Conservation (phyloP, 1,140 invertebrate species). For the Drosophila simulans region DNA sequence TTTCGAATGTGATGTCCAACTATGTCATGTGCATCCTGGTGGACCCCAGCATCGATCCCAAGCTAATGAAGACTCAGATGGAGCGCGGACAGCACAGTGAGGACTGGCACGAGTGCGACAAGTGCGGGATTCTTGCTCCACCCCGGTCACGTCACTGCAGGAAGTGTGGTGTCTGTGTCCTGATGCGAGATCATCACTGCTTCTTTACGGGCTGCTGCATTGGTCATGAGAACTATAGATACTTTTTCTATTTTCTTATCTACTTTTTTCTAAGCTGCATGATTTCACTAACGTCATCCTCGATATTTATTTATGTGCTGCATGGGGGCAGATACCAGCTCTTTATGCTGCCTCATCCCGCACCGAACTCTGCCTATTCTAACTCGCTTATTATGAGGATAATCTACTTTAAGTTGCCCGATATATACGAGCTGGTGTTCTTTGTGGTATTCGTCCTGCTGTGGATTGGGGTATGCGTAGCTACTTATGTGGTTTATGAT, state of each 20-base stretch:
- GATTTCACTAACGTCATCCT: neutral
- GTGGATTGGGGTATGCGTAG: neutral
- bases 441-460: neutral
- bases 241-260: conserved; percentile 3
- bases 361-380: neutral
- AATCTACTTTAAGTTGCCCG: neutral
- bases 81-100: neutral
- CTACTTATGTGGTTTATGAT: neutral
- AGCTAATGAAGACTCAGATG: neutral
- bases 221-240: conserved; percentile 12
- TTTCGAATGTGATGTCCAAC: conserved; percentile 11
- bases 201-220: conserved; percentile 1
- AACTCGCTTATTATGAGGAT: neutral
- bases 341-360: neutral
- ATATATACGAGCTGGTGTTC: neutral
- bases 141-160: conserved; percentile 3
- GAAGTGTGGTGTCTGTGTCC: conserved; percentile 1
- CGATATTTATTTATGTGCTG: neutral
- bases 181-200: conserved; percentile 15
- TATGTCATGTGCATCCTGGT: conserved; percentile 5
- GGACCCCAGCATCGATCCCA: conserved; percentile 8
- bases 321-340: neutral
- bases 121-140: neutral
- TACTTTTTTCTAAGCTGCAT: conserved; percentile 1
- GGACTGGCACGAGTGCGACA: neutral